These are phyloP conservation scores for Drosophila bocqueti DNA, from an alignment of 1,140 invertebrate genomes.

Conservation along the genomic window DNA sequence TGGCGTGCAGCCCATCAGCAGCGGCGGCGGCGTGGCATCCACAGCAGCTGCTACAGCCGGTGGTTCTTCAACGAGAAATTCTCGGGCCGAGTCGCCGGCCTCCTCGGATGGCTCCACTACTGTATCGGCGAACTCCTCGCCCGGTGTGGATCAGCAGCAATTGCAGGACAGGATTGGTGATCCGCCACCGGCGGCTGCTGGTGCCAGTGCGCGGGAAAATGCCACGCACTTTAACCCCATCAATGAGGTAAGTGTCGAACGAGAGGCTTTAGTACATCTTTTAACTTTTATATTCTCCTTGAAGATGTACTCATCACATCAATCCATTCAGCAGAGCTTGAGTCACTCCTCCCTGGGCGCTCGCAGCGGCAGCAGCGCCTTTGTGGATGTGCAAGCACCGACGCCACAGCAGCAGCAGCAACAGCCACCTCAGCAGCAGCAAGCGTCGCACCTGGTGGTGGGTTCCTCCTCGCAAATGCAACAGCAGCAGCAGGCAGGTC, in stretches of 20 bases:
- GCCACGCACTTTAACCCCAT: constrained; percentile 82
- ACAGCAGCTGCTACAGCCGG: background rate
- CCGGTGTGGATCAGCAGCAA: constrained; percentile 88
- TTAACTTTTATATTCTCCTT: background rate
- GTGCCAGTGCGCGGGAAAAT: constrained; percentile 39
- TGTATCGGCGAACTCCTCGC: constrained; percentile 91
- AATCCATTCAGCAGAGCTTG: constrained; percentile 28
- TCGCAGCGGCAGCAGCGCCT: constrained; percentile 52
- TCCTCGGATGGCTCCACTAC: constrained; percentile 89
- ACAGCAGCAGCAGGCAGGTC: constrained; percentile 45
- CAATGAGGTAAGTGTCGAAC: constrained; percentile 58
- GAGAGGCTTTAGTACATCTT: no score
- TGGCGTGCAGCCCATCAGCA: constrained; percentile 54
- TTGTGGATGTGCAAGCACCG: constrained; percentile 63
- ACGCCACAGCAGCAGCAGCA: constrained; percentile 32
- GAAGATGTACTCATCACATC: constrained; percentile 74
- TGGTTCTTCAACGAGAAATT: constrained; percentile 67
- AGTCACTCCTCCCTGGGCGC: constrained; percentile 50
- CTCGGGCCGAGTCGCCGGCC: constrained; percentile 82
- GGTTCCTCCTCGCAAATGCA: constrained; percentile 27
- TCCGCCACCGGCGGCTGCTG: constrained; percentile 6
- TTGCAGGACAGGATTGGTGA: constrained; percentile 86
- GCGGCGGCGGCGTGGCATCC: background rate
- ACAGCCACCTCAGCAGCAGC: constrained; percentile 47
- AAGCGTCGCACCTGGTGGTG: constrained; percentile 30